Evolutionary conservation across 2,113 vertebrate genomes (phyloP).

Genomic region (Zosterops hypoxanthus): DNA sequence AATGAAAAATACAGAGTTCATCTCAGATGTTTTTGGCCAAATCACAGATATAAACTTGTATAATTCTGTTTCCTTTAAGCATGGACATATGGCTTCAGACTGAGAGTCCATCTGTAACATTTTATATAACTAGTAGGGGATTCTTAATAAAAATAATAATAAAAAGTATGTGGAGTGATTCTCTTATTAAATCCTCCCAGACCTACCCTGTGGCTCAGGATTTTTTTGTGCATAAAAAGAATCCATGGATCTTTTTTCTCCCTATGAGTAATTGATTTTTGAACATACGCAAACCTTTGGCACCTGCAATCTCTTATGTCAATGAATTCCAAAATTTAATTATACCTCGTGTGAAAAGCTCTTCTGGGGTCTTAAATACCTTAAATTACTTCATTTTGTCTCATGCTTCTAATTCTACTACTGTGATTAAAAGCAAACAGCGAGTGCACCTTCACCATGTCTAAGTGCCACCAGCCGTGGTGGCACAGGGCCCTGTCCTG

Average conservation of each 20-base stretch:
- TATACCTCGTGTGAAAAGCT: not conserved
- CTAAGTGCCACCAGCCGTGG: not conserved
- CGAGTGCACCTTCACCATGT: not conserved
- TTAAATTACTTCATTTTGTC: not conserved
- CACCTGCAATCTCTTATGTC: not conserved
- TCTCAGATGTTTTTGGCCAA: not conserved
- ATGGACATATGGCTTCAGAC: not conserved
- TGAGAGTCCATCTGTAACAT: not conserved
- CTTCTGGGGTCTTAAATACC: not conserved
- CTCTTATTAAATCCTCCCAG: not conserved
- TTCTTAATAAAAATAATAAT: not conserved
- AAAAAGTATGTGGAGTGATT: not conserved
- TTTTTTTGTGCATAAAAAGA: not conserved
- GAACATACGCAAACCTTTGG: not conserved
- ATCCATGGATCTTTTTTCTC: not conserved
- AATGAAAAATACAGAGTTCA: not conserved
- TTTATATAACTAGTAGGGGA: not conserved
- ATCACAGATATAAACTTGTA: not conserved
- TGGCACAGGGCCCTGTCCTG: not conserved
- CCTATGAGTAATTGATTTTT: not conserved
- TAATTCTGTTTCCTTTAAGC: not conserved
- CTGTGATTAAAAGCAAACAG: not conserved
- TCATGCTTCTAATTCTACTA: not conserved
- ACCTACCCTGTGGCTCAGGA: not conserved
- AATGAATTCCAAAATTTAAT: conserved; percentile 16